A percentile compares a stretch with the other conserved stretches of the same genome.
phyloP scores from a whole-genome alignment of 2,888 invertebrate genomes.

The Drosophila anceps region DNA sequence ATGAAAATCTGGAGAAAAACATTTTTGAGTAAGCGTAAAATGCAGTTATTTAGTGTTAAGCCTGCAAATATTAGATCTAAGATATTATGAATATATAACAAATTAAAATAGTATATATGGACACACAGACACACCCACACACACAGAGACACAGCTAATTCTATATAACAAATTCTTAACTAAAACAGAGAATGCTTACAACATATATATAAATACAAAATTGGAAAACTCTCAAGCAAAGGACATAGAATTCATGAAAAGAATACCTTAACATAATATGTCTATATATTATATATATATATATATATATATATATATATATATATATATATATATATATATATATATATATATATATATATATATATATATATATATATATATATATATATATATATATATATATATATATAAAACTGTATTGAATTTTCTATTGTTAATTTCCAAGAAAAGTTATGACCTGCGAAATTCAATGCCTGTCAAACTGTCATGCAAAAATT shows the following conservation, averaged over 20 bases:
- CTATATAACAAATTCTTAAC: constrained; percentile 42
- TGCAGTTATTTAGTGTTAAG: constrained; percentile 82
- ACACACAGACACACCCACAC: constrained; percentile 6
- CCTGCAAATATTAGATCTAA: constrained; percentile 76
- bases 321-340: neutral
- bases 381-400: neutral
- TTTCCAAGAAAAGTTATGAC: constrained; percentile 10
- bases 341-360: constrained; percentile 3
- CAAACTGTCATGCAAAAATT: constrained; percentile 42
- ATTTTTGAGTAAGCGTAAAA: constrained; percentile 66
- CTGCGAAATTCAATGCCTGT: constrained; percentile 31
- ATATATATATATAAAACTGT: constrained; percentile 15
- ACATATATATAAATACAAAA: constrained; percentile 14
- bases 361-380: neutral
- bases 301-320: neutral
- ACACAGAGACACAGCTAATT: constrained; percentile 22
- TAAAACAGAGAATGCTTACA: constrained; percentile 36
- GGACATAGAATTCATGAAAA: constrained; percentile 26
- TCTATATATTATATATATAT: neutral
- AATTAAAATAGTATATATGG: constrained; percentile 32
- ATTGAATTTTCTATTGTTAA: constrained; percentile 28
- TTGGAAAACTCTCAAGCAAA: constrained; percentile 23
- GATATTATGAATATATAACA: constrained; percentile 54
- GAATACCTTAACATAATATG: constrained; percentile 48
- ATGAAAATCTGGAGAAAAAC: constrained; percentile 25